A percentile compares a stretch with the other conserved stretches of the same genome.
Conservation (phyloP, 1,140 invertebrate genomes). For the Anoplophora glabripennis region DNA sequence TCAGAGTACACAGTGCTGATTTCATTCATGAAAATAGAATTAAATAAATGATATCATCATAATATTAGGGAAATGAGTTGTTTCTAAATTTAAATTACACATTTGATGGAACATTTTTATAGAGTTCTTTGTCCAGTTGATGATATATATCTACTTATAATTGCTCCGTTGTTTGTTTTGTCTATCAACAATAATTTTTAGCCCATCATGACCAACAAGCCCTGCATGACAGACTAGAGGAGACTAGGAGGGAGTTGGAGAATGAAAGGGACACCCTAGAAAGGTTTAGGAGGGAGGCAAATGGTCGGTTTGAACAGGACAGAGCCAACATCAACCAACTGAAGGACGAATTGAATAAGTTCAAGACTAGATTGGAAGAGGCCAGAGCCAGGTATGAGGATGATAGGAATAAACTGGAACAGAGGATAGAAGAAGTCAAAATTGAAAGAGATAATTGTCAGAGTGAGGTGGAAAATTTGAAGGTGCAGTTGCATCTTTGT, state of each 20-base stretch:
- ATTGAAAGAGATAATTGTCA: constrained; percentile 67
- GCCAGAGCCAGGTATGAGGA: constrained; percentile 66
- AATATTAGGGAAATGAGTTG: constrained; percentile 37
- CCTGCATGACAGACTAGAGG: constrained; percentile 70
- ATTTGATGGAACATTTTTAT: constrained; percentile 23
- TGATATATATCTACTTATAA: too few relatives aligned
- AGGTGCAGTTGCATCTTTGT: constrained; percentile 70
- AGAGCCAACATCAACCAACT: constrained; percentile 66
- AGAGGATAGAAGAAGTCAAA: constrained; percentile 65
- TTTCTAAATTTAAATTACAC: constrained; percentile 36
- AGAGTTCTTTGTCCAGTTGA: too few relatives aligned
- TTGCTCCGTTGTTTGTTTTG: too few relatives aligned
- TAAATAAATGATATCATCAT: constrained; percentile 35
- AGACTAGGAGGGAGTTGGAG: constrained; percentile 65
- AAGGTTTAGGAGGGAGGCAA: constrained; percentile 64
- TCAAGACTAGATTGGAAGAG: constrained; percentile 67
- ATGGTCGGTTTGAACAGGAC: constrained; percentile 68
- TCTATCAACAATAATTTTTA: constrained; percentile 36
- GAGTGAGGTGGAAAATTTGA: constrained; percentile 70
- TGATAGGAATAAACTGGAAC: constrained; percentile 66
- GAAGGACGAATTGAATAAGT: constrained; percentile 68
- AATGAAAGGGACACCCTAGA: constrained; percentile 68
- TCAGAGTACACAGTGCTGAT: constrained; percentile 29
- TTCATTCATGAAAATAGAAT: constrained; percentile 41
- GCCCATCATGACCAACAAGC: constrained; percentile 85